Percentiles rank a stretch among this genome's conserved stretches.
phyloP scores from a whole-genome alignment of 2,888 invertebrate genomes.

The Thalpophila matura region DNA sequence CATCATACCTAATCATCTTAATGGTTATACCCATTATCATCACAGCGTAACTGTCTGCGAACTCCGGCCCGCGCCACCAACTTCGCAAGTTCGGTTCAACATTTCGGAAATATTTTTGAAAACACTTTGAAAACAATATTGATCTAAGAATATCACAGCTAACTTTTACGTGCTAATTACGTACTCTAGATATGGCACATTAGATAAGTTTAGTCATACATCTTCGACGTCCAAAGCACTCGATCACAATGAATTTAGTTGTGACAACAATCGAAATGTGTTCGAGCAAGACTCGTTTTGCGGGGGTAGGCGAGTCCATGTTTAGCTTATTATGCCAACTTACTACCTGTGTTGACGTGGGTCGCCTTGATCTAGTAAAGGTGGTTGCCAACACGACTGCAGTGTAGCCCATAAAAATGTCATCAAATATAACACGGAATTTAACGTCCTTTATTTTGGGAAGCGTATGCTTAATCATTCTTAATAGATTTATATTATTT shows the following conservation, averaged over 20 bases:
- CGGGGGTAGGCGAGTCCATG: constrained; percentile 47
- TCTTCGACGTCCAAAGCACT: constrained; percentile 3
- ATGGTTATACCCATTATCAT: constrained; percentile 10
- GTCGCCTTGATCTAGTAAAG: constrained; percentile 74
- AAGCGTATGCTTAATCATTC: constrained; percentile 7
- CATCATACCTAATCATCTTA: constrained; percentile 22
- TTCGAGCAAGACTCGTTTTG: constrained; percentile 45
- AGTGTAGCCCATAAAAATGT: constrained; percentile 57
- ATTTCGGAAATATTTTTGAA: too few species aligned
- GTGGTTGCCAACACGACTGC: constrained; percentile 47
- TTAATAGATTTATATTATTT: background rate
- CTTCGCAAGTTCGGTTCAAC: constrained; percentile 10
- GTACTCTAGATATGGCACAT: too few species aligned
- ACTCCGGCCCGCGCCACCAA: background rate
- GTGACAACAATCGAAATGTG: constrained; percentile 60
- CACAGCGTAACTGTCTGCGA: constrained; percentile 5
- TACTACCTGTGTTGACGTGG: constrained; percentile 57
- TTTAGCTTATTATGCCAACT: constrained; percentile 42
- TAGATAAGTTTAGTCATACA: background rate
- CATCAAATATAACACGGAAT: constrained; percentile 43
- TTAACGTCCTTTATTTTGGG: background rate
- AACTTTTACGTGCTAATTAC: too few species aligned
- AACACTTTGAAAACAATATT: too few species aligned
- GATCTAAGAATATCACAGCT: too few species aligned
- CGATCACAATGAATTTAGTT: constrained; percentile 47